Percentiles rank a stretch among this genome's conserved stretches.
Conservation (phyloP, 1,140 invertebrate genomes). For the Drosophila albomicans region DNA sequence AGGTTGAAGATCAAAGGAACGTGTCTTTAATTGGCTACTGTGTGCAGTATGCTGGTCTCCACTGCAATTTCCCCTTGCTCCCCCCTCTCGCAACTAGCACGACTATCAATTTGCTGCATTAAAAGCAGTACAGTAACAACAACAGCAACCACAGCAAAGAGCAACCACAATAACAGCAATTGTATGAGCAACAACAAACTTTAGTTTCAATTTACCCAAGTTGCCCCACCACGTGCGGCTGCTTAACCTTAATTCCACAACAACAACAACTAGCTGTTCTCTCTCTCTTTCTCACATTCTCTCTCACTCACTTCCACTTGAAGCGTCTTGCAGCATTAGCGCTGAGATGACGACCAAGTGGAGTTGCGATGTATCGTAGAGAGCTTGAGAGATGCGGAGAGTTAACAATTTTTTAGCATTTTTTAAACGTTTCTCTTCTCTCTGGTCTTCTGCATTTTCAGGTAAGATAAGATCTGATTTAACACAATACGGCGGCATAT, state of each 20-base stretch:
- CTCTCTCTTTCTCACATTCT: not conserved
- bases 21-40: slow-evolving; percentile 41
- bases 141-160: slow-evolving; percentile 26
- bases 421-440: slow-evolving; percentile 76
- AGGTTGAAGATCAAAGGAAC: slow-evolving; percentile 43
- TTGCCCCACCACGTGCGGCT: slow-evolving; percentile 60
- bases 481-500: slow-evolving; percentile 85
- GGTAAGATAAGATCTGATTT: slow-evolving; percentile 85
- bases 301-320: slow-evolving; percentile 25
- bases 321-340: not conserved
- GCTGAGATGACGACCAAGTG: slow-evolving; percentile 2
- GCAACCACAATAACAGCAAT: slow-evolving; percentile 21
- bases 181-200: slow-evolving; percentile 42
- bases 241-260: slow-evolving; percentile 50
- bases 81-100: not conserved
- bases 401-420: slow-evolving; percentile 73
- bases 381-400: slow-evolving; percentile 8
- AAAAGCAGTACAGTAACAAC: slow-evolving; percentile 12
- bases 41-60: slow-evolving; percentile 7
- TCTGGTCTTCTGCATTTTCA: slow-evolving; percentile 71
- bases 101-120: slow-evolving; percentile 10
- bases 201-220: slow-evolving; percentile 49
- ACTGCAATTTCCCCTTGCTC: too few species aligned
- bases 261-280: not conserved
- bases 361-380: not conserved